Evolutionary conservation across 2,888 invertebrate genomes (phyloP), one percentile per base, ranked within the genome.

Genomic region (Parnassius glacialis): DNA sequence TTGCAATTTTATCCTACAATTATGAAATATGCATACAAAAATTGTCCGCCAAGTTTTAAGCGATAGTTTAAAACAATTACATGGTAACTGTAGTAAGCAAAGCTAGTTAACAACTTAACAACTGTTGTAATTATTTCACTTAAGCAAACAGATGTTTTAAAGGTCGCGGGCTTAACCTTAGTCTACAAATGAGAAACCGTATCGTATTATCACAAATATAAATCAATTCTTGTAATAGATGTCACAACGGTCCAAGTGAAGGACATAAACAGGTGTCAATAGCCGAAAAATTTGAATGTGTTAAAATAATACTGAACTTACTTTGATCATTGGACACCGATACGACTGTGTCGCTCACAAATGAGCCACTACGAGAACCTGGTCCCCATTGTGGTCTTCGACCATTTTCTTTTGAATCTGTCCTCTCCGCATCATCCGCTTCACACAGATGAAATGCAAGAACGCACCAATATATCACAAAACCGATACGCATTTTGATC

Each of bases 401-500:
- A 44, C 80, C 84, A 74, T 83, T 81, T 52, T 90, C 90, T 67
- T 78, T 83, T 71, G 80, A 72, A 65, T 91, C 91, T 83, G 87
- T 88, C 82, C 82, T 88, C 72, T 90, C 90, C 71, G 81, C 84
- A 83, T 90, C 90, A 69, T 90, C 85, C 66, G 83, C 90, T 83
- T 85, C 86, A 75, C 89, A 88, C 76, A 90, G 74, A 81, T 90
- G 90, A 80, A 90, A 80, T 76, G 83, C 87, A 75, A 88, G 85
- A 80, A 91, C 87, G 86, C 90, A 91, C 89, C 89, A 90, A 85
- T 89, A 91, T 70, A 91, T 81, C 79, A 89, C 82, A 79, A 90
- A 81, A 86, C 85, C 87, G 84, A 90, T 83, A 88, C 89, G 90
- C 91, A 91, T 91, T 81, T 87, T 91, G 85, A 88, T 84, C 80